These are phyloP conservation scores for Tor tambroides DNA, from an alignment of 2,113 vertebrate genomes.

Conservation along the genomic window DNA sequence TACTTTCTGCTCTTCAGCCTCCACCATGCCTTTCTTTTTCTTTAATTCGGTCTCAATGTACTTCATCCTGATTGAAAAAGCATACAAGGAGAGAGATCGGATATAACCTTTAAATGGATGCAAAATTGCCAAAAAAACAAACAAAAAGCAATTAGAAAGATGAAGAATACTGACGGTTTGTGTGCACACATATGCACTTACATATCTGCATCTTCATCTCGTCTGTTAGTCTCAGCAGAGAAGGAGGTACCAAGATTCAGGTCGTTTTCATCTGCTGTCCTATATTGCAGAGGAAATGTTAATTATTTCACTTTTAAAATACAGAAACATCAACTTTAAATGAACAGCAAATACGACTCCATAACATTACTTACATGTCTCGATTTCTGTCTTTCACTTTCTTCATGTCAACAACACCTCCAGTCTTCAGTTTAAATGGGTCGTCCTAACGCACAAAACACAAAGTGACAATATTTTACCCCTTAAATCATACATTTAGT, in stretches of 20 bases:
- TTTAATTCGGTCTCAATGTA: constrained; percentile 98
- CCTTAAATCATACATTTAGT: not conserved
- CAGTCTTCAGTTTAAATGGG: constrained; percentile 93
- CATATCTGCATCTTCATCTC: constrained; percentile 99
- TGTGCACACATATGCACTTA: constrained; percentile 66
- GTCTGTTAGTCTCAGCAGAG: constrained; percentile 95
- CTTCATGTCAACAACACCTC: constrained; percentile 98
- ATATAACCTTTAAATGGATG: not conserved
- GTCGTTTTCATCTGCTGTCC: constrained; percentile 92
- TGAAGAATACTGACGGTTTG: not conserved
- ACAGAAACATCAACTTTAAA: not conserved
- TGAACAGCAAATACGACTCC: not conserved
- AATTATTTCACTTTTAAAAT: not conserved
- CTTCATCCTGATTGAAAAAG: constrained; percentile 87
- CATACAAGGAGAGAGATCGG: not conserved
- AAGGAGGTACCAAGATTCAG: constrained; percentile 96
- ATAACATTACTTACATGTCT: constrained; percentile 81
- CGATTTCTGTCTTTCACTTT: constrained; percentile 92
- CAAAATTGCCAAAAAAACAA: not conserved
- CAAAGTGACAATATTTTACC: not conserved
- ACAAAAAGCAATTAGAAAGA: not conserved
- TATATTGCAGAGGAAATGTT: constrained; percentile 56
- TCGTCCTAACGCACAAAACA: constrained; percentile 82
- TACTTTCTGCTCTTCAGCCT: constrained; percentile 90
- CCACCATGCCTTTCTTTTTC: constrained; percentile 93